Conservation (phyloP, 2,888 invertebrate genomes). For the Cotesia congregata region DNA sequence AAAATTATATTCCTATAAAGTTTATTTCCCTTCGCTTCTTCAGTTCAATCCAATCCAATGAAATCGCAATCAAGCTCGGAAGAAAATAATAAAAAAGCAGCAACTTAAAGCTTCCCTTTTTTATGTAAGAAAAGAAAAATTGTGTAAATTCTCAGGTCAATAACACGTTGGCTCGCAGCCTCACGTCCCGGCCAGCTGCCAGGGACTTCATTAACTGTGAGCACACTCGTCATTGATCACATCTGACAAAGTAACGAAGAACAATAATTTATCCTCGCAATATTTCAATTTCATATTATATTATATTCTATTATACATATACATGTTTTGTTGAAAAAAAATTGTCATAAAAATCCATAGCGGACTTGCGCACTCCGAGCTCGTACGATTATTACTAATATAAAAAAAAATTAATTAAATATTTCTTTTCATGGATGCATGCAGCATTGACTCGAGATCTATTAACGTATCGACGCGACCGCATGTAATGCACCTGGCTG, state of each 20-base stretch:
- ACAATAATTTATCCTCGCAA: conserved; percentile 18
- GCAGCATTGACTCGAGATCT: conserved; percentile 24
- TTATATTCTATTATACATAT: conserved; percentile 2
- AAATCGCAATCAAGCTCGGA: background rate
- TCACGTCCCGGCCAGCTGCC: conserved; percentile 24
- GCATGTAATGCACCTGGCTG: conserved; percentile 24
- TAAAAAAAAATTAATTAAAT: conserved; percentile 28
- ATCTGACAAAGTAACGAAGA: conserved; percentile 28
- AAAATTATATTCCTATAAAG: background rate
- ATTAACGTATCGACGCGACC: conserved; percentile 28
- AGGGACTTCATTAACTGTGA: conserved; percentile 29
- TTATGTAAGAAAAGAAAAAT: conserved; percentile 7
- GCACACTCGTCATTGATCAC: conserved; percentile 25
- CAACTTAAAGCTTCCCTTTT: background rate
- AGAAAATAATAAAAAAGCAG: background rate
- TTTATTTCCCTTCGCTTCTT: background rate
- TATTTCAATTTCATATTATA: conserved; percentile 16
- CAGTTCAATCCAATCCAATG: background rate
- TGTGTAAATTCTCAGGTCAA: conserved; percentile 19
- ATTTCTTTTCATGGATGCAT: conserved; percentile 13
- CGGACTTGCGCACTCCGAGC: background rate
- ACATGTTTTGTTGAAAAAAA: background rate
- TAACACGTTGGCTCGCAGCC: conserved; percentile 15
- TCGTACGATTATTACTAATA: background rate
- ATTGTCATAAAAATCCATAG: background rate